phyloP scores from a whole-genome alignment of 2,113 vertebrate species.

The Pogona vitticeps region DNA sequence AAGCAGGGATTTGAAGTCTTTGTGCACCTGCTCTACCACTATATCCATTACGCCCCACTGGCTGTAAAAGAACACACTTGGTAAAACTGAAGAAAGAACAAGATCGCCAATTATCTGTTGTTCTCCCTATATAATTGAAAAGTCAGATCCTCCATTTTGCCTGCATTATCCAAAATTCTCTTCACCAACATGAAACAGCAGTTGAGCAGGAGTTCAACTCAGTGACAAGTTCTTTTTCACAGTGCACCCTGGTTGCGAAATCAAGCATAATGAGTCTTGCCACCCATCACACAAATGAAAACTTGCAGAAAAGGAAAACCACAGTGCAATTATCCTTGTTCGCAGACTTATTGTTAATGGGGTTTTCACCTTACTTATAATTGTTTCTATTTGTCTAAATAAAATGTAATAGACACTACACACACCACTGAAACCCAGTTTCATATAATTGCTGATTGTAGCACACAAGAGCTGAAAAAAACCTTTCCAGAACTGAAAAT shows the following conservation, averaged over 20 bases:
- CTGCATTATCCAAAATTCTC: too few species aligned
- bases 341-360: conserved; percentile 45
- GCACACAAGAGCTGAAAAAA: not conserved
- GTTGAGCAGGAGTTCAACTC: too few species aligned
- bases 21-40: too few species aligned
- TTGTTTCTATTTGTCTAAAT: conserved; percentile 50
- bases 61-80: too few species aligned
- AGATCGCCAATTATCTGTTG: not conserved
- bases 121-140: too few species aligned
- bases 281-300: conserved; percentile 15
- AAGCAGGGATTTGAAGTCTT: too few species aligned
- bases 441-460: not conserved
- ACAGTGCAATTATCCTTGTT: conserved; percentile 13
- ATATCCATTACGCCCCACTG: too few species aligned
- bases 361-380: not conserved
- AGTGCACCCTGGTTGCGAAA: too few species aligned
- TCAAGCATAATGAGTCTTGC: conserved; percentile 43
- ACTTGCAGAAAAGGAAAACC: conserved; percentile 30
- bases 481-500: not conserved
- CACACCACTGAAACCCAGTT: not conserved
- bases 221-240: too few species aligned
- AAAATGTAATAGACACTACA: not conserved
- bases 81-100: conserved; percentile 30
- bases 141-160: too few species aligned
- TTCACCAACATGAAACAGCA: too few species aligned